Evolutionary conservation across 2,113 vertebrate genomes (phyloP).

Genomic region (Mormyrus iriodes): DNA sequence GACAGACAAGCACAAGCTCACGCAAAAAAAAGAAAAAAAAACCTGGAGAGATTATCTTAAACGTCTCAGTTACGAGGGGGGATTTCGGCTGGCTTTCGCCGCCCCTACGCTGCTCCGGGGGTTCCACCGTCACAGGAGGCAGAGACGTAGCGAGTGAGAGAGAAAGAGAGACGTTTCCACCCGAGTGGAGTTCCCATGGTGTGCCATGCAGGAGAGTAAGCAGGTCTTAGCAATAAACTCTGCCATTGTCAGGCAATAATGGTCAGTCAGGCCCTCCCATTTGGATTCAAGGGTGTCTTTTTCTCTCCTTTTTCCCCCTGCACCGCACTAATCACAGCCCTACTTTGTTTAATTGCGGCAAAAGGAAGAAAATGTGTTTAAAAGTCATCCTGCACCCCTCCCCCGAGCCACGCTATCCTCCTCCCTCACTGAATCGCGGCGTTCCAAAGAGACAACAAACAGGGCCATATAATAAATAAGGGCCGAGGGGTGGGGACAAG

Average conservation of each 20-base stretch:
- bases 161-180: conserved; percentile 94
- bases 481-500: conserved; percentile 57
- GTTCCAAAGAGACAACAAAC: conserved; percentile 89
- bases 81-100: conserved; percentile 72
- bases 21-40: conserved; percentile 62
- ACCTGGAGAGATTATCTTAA: conserved; percentile 84
- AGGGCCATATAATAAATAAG: conserved; percentile 84
- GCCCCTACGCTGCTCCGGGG: conserved; percentile 81
- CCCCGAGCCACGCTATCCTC: conserved; percentile 37
- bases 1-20: conserved; percentile 83
- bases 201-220: conserved; percentile 89
- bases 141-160: conserved; percentile 46
- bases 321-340: conserved; percentile 98
- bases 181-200: conserved; percentile 99
- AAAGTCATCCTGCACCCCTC: conserved; percentile 94
- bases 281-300: conserved; percentile 99
- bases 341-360: conserved; percentile 99
- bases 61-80: conserved; percentile 92
- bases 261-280: conserved; percentile 96
- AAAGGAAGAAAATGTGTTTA: conserved; percentile 97
- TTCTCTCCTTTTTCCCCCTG: conserved; percentile 75
- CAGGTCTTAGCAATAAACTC: conserved; percentile 99
- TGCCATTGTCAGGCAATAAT: conserved; percentile 96
- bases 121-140: conserved; percentile 62
- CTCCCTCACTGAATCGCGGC: conserved; percentile 67